Conservation (phyloP, 2,113 vertebrate genomes). For the Lichenostomus cassidix region DNA sequence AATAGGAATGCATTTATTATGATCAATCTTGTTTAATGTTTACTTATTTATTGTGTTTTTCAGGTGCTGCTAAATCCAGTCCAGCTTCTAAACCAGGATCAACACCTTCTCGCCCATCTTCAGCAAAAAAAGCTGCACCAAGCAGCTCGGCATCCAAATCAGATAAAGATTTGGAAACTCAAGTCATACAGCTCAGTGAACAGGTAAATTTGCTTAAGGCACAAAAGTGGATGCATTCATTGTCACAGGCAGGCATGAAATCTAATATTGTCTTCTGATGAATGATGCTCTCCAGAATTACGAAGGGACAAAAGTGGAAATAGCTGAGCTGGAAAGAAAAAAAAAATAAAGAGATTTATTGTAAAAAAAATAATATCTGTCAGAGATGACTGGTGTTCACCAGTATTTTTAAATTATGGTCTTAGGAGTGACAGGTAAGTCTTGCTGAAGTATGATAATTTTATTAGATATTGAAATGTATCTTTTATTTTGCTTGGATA, state of each 20-base stretch:
- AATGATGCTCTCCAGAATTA: not conserved
- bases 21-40: not conserved
- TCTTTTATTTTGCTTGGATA: not conserved
- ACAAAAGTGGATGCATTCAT: not conserved
- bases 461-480: not conserved
- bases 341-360: not conserved
- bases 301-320: not conserved
- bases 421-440: not conserved
- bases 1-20: not conserved
- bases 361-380: not conserved
- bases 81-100: constrained; percentile 90
- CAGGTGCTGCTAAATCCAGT: constrained; percentile 91
- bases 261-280: not conserved
- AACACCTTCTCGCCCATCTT: constrained; percentile 94
- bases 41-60: constrained; percentile 20
- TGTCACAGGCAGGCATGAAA: not conserved
- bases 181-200: constrained; percentile 94
- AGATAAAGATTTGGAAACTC: constrained; percentile 96
- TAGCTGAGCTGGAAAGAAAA: not conserved
- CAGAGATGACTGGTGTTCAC: not conserved
- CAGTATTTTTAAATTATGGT: not conserved
- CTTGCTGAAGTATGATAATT: not conserved
- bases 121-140: constrained; percentile 91
- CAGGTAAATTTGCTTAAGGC: constrained; percentile 77
- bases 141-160: constrained; percentile 84